Evolutionary conservation across 1,140 invertebrate genomes (phyloP), one percentile per base, ranked within the genome.

Genomic region (Lordiphosa collinella): DNA sequence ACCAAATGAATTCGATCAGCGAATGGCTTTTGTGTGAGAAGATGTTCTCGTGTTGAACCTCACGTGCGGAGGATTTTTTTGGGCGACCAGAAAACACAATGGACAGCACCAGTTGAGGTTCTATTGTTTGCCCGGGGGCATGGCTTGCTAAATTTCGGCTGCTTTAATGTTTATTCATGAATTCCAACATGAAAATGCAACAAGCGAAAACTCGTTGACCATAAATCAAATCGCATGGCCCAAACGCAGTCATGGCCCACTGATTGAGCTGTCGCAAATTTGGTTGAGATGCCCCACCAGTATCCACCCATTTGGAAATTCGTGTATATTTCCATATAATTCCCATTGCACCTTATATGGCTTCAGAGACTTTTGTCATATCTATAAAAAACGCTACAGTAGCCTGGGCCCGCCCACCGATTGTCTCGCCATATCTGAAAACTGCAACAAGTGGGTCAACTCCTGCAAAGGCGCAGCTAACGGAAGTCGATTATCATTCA

Each of bases 161-260:
- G 76, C 76, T 80, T 80, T 80, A 82, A 80, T 80, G 76, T 80
- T 80, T 80, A 80, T 80, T 80, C 76, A 80, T 82, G 76, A 80
- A 80, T 80, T 80, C 76, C 76, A 71, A 80, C 76, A 80, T 80
- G 76, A 82, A 80, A 71, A 67, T 65, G 76, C 71, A 75, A 82
- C 76, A 65, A 75, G 76, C 71, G 82, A 80, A 76, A 63, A 58
- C 40, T 50, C 48, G 37, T 37, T 44, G 66, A 36, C 55, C 72
- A 82, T 80, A 80, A 80, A 80, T 80, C 76, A 80, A 80, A 80
- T 71, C 76, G 73, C 41, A 37, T 36, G 41, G 41, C 12, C 49
- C 36, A 44, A 29, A 80, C 78, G 76, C 76, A 80, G 76, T 63
- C 76, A 82, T 82, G 76, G 76, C 58, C 76, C 82, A 76, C 71